A percentile compares a stretch with the other conserved stretches of the same genome.
These are phyloP conservation scores for Ophion slaviceki DNA, from an alignment of 2,888 invertebrate genomes.

Conservation along the genomic window DNA sequence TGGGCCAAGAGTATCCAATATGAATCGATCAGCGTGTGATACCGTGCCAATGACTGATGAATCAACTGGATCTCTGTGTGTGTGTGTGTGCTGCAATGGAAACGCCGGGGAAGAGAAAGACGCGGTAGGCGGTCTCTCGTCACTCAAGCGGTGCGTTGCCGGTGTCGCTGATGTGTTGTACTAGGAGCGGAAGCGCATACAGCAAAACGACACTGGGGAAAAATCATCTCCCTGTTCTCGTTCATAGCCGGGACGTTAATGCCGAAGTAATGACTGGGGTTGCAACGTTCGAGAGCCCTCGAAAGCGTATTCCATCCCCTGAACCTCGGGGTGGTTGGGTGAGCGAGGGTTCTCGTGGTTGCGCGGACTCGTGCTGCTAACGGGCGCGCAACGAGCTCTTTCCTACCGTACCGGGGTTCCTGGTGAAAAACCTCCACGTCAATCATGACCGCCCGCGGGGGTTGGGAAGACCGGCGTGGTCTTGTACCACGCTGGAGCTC, in stretches of 20 bases:
- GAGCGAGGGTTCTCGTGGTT: constrained; percentile 55
- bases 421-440: constrained; percentile 56
- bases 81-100: background rate
- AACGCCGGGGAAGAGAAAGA: constrained; percentile 23
- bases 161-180: constrained; percentile 41
- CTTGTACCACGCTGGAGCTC: constrained; percentile 36
- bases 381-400: constrained; percentile 57
- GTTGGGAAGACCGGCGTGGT: constrained; percentile 41
- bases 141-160: constrained; percentile 27
- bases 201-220: constrained; percentile 65
- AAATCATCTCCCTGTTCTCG: constrained; percentile 74
- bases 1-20: background rate
- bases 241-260: constrained; percentile 75
- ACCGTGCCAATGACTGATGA: constrained; percentile 34
- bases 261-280: constrained; percentile 82
- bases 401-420: constrained; percentile 24
- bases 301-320: constrained; percentile 55
- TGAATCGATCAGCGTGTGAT: background rate
- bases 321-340: constrained; percentile 26
- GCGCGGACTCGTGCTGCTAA: constrained; percentile 44
- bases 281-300: constrained; percentile 80
- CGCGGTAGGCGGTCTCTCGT: constrained; percentile 57
- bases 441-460: constrained; percentile 64
- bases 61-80: background rate
- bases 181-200: constrained; percentile 1